Evolutionary conservation across 2,888 invertebrate species (phyloP), one percentile per base, ranked within the genome.

Genomic region (Luperina testacea): DNA sequence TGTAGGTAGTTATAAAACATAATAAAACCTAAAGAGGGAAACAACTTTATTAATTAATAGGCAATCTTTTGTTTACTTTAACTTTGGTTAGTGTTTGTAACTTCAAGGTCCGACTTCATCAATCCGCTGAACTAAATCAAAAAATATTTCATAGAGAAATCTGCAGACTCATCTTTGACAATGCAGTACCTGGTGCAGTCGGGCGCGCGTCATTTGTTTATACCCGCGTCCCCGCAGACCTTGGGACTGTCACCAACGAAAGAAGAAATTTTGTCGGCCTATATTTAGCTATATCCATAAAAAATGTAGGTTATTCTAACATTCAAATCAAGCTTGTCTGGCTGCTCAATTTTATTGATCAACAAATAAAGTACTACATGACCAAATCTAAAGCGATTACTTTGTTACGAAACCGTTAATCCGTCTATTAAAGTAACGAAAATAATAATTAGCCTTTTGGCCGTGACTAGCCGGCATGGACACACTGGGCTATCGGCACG

Each of bases 401-500:
- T 81, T 64, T 32, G 78, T 91, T 90, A 90, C 88, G 87, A 92
- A 91, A 89, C 85, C 81, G 88, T 90, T 91, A 89, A 90, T 91
- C 90, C 90, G 92, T 93, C 87, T 90, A 82, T 78, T 90, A 90
- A 83, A 91, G 90, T 90, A 92, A 91, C 91, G 89, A 93, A 95
- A 95, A 95, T 94, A 95, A 94, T 95, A 94, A 96, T 96, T 95
- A 94, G 92, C 92, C 89, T 93, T 92, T 92, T 90, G 93, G 90
- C 93, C 92, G 85, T 92, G 94, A 92, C 91, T 91, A 84, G 89
- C 90, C 88, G 86, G 87, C 90, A 90, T 90, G 90, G 92, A 90
- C 92, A 90, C 91, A 92, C 91, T 87, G 88, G 88, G 90, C 92
- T 93, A 94, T 94, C 92, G 94, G 95, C 96, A 96, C 96, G 96